Conservation (phyloP, 2,797 vertebrate species). For the Tapirus indicus region DNA sequence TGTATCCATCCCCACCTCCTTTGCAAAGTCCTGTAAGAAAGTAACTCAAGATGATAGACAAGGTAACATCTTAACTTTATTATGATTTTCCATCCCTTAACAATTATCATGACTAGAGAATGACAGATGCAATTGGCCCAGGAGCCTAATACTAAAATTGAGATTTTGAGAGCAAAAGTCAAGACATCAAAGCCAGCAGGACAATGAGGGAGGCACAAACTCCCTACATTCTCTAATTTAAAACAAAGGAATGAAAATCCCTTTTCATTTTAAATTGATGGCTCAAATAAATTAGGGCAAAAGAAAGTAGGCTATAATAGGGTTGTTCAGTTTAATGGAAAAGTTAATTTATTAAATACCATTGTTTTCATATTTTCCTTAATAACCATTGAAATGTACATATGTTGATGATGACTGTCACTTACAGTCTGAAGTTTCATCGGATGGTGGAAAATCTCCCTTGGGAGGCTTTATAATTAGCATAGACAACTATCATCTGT, state of each 20-base stretch:
- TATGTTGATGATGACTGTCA: background rate
- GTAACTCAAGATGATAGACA: conserved; percentile 62
- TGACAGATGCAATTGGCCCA: conserved; percentile 51
- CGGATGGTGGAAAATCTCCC: conserved; percentile 5
- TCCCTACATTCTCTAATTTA: background rate
- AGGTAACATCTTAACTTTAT: conserved; percentile 65
- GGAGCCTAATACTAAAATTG: conserved; percentile 67
- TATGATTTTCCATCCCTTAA: conserved; percentile 58
- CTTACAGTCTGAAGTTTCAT: background rate
- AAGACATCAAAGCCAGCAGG: conserved; percentile 57
- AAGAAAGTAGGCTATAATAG: background rate
- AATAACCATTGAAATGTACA: background rate
- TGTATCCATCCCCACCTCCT: background rate
- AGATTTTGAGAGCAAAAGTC: conserved; percentile 61
- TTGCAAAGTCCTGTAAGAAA: conserved; percentile 55
- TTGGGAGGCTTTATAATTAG: conserved; percentile 49
- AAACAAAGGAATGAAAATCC: background rate
- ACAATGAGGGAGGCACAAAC: conserved; percentile 57
- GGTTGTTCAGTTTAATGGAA: background rate
- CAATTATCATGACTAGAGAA: conserved; percentile 61
- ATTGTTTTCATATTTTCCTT: conserved; percentile 13
- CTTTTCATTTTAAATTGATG: conserved; percentile 44
- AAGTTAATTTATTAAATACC: conserved; percentile 8
- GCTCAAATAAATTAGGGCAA: conserved; percentile 7
- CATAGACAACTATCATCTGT: conserved; percentile 77